Conservation (phyloP, 2,888 invertebrate species). For the Caenorhabditis virilis region DNA sequence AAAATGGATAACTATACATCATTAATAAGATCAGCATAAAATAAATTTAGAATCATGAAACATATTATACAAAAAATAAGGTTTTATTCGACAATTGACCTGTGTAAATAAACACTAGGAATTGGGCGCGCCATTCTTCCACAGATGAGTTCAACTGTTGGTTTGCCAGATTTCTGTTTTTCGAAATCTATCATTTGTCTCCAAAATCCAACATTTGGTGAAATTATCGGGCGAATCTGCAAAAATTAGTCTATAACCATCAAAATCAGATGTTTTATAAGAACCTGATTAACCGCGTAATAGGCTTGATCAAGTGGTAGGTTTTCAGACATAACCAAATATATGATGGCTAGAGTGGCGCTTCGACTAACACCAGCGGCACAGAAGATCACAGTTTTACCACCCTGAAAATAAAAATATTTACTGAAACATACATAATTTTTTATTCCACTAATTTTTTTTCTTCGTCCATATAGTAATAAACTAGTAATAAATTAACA, state of each 20-base stretch:
- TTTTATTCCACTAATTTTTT: too few species aligned
- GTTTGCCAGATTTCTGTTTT: conserved; percentile 34
- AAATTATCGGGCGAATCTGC: conserved; percentile 49
- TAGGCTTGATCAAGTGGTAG: conserved; percentile 46
- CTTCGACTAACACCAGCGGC: conserved; percentile 52
- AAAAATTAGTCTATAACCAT: neutral
- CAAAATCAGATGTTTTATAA: neutral
- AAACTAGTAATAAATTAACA: neutral
- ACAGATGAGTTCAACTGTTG: conserved; percentile 58
- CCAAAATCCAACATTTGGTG: conserved; percentile 53
- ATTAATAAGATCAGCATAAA: too few species aligned
- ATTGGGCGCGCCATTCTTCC: conserved; percentile 59
- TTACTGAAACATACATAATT: too few species aligned
- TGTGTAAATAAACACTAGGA: conserved; percentile 58
- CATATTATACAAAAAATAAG: too few species aligned
- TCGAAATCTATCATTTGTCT: conserved; percentile 52
- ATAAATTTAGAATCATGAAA: too few species aligned
- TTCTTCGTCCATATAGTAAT: too few species aligned
- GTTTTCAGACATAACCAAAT: conserved; percentile 40
- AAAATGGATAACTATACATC: too few species aligned
- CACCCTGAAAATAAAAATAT: conserved; percentile 21
- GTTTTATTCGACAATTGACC: neutral
- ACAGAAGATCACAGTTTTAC: conserved; percentile 46
- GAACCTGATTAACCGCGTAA: conserved; percentile 41
- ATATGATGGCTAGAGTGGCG: conserved; percentile 43